These are phyloP conservation scores for Okapia johnstoni DNA, from an alignment of 2,113 vertebrate genomes.

Conservation along the genomic window DNA sequence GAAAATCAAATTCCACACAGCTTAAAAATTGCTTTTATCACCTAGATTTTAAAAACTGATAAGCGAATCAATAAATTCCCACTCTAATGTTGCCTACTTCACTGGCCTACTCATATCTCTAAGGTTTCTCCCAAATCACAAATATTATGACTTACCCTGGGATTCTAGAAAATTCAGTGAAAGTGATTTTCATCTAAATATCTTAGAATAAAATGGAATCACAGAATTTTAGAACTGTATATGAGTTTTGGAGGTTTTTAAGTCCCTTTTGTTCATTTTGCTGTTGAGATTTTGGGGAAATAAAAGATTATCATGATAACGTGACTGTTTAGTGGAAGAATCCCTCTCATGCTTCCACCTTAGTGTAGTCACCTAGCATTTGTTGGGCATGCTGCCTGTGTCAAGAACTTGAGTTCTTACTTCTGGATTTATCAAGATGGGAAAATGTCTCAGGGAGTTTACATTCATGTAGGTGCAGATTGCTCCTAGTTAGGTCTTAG, in stretches of 20 bases:
- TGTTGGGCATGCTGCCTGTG: not conserved
- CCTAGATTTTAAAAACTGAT: not conserved
- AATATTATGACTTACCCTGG: not conserved
- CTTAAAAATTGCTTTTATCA: not conserved
- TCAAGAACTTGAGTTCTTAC: not conserved
- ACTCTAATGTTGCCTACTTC: not conserved
- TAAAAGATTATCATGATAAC: not conserved
- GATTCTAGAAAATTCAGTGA: not conserved
- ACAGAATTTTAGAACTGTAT: not conserved
- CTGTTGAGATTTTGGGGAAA: not conserved
- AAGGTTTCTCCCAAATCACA: not conserved
- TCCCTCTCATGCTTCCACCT: rapidly evolving
- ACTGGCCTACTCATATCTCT: not conserved
- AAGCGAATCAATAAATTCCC: not conserved
- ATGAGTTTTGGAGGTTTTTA: not conserved
- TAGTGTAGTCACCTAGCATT: too few species aligned
- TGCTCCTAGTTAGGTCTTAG: not conserved
- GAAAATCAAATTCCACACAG: not conserved
- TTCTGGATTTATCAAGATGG: not conserved
- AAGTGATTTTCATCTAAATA: not conserved
- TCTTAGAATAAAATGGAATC: not conserved
- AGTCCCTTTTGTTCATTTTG: not conserved
- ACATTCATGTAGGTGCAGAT: not conserved
- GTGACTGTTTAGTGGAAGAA: not conserved
- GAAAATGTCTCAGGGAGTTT: not conserved